Conservation (phyloP, 2,888 invertebrate genomes). For the Acleris emargana region DNA sequence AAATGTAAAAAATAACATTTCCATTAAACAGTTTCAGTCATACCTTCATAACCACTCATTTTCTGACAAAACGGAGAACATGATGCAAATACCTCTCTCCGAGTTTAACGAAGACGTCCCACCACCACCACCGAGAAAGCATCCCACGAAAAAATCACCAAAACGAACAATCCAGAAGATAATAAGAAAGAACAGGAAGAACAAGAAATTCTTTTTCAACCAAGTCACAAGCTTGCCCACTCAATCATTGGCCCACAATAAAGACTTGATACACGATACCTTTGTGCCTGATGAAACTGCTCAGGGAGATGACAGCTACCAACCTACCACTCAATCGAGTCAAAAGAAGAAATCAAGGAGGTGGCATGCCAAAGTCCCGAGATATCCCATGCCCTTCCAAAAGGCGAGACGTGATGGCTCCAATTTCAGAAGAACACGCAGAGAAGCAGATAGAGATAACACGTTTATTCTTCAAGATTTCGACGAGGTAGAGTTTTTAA, state of each 20-base stretch:
- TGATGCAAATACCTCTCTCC: slow-evolving; percentile 58
- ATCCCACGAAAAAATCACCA: slow-evolving; percentile 57
- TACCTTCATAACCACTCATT: too few relatives aligned
- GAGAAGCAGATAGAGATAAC: slow-evolving; percentile 52
- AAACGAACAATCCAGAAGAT: slow-evolving; percentile 74
- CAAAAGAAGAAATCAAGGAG: slow-evolving; percentile 55
- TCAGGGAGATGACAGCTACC: slow-evolving; percentile 45
- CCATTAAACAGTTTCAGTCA: too few relatives aligned
- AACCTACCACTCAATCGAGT: slow-evolving; percentile 50
- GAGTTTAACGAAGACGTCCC: slow-evolving; percentile 52
- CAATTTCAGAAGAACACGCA: slow-evolving; percentile 49
- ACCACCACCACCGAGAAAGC: slow-evolving; percentile 43
- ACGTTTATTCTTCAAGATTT: slow-evolving; percentile 65
- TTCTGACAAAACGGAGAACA: slow-evolving; percentile 62
- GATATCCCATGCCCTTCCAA: slow-evolving; percentile 67
- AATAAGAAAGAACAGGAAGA: slow-evolving; percentile 64
- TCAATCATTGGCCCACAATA: slow-evolving; percentile 39
- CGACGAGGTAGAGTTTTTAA: slow-evolving; percentile 64
- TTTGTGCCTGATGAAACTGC: slow-evolving; percentile 46
- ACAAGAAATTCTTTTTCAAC: slow-evolving; percentile 53
- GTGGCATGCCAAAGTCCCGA: slow-evolving; percentile 49
- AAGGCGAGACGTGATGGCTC: slow-evolving; percentile 47
- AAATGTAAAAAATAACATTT: too few relatives aligned
- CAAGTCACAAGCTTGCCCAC: slow-evolving; percentile 49
- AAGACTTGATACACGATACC: slow-evolving; percentile 42